Percentiles rank a stretch among this genome's conserved stretches.
These are phyloP conservation scores for Crotalus viridis DNA, from an alignment of 2,113 vertebrate species.

Conservation along the genomic window DNA sequence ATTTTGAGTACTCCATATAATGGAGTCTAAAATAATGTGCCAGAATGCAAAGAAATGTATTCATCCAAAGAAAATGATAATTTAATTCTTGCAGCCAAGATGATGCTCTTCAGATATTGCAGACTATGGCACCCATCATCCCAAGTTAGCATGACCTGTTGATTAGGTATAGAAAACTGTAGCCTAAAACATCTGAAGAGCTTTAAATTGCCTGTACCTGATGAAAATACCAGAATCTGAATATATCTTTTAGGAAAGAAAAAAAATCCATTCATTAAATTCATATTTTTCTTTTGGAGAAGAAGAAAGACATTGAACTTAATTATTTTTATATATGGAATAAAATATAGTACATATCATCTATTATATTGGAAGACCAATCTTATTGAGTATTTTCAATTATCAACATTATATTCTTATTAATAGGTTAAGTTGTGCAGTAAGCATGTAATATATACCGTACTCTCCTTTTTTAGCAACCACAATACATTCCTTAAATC, in stretches of 20 bases:
- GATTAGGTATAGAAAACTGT: background rate
- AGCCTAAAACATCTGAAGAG: background rate
- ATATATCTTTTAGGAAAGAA: background rate
- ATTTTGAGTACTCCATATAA: background rate
- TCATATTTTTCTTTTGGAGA: background rate
- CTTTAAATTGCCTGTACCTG: background rate
- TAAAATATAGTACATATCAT: background rate
- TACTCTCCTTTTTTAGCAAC: background rate
- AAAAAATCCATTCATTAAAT: background rate
- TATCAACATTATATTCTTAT: background rate
- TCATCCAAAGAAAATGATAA: background rate
- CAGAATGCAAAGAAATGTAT: background rate
- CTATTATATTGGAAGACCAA: background rate
- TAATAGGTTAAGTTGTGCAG: background rate
- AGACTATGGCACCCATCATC: background rate
- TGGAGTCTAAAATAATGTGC: background rate
- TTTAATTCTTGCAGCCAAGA: background rate
- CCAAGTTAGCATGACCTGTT: background rate
- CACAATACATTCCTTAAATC: background rate
- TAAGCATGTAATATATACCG: background rate
- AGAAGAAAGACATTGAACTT: background rate
- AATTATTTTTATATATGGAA: background rate
- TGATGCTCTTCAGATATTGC: background rate
- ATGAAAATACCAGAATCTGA: background rate
- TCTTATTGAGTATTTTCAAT: background rate